Conservation (phyloP, 2,797 vertebrate species). For the Ispidina picta region DNA sequence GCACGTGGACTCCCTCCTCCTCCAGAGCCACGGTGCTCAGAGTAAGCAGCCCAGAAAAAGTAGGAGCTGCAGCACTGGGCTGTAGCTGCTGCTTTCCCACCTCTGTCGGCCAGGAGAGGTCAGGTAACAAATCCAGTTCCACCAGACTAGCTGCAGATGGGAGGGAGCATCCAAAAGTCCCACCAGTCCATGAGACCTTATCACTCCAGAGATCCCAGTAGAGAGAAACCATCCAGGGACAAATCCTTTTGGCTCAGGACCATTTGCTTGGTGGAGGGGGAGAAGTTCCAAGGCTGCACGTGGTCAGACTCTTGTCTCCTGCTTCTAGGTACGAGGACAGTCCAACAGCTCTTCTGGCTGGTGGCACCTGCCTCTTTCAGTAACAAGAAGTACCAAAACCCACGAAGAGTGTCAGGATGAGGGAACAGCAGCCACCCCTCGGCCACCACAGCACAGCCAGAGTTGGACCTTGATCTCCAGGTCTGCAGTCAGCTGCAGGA, state of each 20-base stretch:
- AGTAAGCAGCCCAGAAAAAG: not conserved
- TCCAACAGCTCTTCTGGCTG: not conserved
- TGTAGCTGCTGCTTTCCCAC: not conserved
- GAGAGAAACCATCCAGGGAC: not conserved
- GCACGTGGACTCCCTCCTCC: not conserved
- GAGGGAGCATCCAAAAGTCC: not conserved
- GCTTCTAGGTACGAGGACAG: not conserved
- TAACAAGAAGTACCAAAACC: rapidly evolving
- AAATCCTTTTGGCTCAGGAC: not conserved
- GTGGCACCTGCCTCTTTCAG: too few species aligned
- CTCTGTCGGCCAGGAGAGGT: rapidly evolving
- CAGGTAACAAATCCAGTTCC: rapidly evolving
- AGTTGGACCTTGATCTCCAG: not conserved
- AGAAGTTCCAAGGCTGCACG: not conserved
- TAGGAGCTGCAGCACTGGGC: not conserved
- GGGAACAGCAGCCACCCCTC: not conserved
- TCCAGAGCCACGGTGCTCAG: not conserved
- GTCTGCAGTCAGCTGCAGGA: not conserved
- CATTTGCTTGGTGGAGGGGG: not conserved
- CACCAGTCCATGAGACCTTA: rapidly evolving
- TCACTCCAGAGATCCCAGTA: not conserved
- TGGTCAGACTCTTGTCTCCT: not conserved
- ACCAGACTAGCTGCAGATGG: not conserved
- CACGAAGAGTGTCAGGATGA: rapidly evolving
- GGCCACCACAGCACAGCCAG: not conserved